A percentile compares a stretch with the other conserved stretches of the same genome.
phyloP scores from a whole-genome alignment of 2,797 vertebrate species.

The Myoxocephalus aenaeus region DNA sequence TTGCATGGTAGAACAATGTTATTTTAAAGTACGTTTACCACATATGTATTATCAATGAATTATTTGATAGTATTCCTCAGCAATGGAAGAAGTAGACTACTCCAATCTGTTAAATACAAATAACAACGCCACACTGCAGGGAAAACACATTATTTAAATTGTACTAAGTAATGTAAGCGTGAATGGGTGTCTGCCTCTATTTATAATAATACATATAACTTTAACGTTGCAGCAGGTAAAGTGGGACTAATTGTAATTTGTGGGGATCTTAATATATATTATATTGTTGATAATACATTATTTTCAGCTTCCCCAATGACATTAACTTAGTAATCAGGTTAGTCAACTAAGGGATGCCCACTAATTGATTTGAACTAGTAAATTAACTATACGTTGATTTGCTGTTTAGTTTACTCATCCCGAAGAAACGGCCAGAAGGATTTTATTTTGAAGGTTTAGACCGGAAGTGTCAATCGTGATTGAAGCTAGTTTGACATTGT shows the following conservation, averaged over 20 bases:
- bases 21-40: background rate
- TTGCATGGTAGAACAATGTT: background rate
- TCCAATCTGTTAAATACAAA: background rate
- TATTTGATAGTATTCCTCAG: background rate
- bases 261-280: background rate
- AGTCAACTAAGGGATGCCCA: no score
- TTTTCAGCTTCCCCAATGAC: background rate
- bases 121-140: background rate
- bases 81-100: background rate
- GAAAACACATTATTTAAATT: background rate
- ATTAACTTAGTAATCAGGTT: background rate
- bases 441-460: constrained; percentile 39
- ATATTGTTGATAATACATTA: background rate
- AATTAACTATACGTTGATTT: background rate
- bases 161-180: background rate
- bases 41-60: background rate
- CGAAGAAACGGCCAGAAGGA: background rate
- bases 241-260: background rate
- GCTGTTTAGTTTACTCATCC: no score
- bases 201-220: background rate
- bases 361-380: background rate
- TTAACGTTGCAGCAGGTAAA: background rate
- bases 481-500: background rate
- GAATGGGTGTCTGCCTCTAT: no score
- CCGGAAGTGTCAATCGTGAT: constrained; percentile 40